phyloP scores from a whole-genome alignment of 2,888 invertebrate genomes.

The Aspidapion aeneum region DNA sequence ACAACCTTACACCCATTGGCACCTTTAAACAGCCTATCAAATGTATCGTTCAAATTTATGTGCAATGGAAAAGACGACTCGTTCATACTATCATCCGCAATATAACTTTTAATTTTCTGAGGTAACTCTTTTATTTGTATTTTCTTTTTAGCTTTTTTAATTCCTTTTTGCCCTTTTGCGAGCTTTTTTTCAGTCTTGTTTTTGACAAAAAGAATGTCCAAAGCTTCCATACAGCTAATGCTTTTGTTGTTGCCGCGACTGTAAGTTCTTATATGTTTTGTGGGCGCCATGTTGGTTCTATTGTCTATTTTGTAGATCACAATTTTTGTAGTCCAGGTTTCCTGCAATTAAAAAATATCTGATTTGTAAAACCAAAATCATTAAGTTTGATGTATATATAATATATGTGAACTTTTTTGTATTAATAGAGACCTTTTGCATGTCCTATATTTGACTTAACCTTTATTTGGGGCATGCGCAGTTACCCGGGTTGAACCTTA shows the following conservation, averaged over 20 bases:
- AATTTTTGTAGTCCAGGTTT: too few relatives aligned
- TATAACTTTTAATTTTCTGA: constrained; percentile 13
- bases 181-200: constrained; percentile 15
- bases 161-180: neutral
- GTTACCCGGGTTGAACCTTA: too few relatives aligned
- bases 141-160: constrained; percentile 3
- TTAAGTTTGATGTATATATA: too few relatives aligned
- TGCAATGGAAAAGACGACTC: constrained; percentile 7
- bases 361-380: too few relatives aligned
- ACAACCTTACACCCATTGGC: neutral
- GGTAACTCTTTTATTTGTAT: constrained; percentile 15
- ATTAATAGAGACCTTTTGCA: too few relatives aligned
- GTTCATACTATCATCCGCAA: constrained; percentile 13
- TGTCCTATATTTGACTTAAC: too few relatives aligned
- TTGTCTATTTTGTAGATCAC: too few relatives aligned
- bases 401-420: too few relatives aligned
- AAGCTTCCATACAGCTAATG: constrained; percentile 14
- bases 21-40: constrained; percentile 15
- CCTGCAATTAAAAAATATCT: too few relatives aligned
- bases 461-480: too few relatives aligned
- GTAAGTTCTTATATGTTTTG: constrained; percentile 11
- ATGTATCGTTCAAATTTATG: constrained; percentile 21
- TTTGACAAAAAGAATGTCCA: constrained; percentile 20
- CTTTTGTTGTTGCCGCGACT: constrained; percentile 14
- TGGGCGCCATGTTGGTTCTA: neutral